Evolutionary conservation across 2,113 vertebrate genomes (phyloP), one percentile per base, ranked within the genome.

Genomic region (Macheiramphus alcinus): DNA sequence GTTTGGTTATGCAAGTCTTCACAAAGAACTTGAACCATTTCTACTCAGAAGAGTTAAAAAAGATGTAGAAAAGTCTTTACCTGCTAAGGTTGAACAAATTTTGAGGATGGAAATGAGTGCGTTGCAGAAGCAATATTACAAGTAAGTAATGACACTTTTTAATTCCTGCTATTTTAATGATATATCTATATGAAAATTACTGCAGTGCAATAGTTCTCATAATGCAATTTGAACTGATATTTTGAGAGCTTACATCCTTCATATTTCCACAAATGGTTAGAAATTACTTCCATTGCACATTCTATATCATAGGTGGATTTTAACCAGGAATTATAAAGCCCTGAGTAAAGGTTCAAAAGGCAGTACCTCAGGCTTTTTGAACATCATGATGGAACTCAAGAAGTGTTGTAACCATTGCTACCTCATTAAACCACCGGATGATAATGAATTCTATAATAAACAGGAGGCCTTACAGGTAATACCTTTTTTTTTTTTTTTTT

Each of bases 401-500:
- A 99, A 99, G 97, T 99, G 99, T 90, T 99, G 99, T 96, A 99
- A 99, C 98, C 99, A 99, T 98, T 99, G 99, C 98, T 99, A 99
- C 99, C 99, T 99, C 97, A 99, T 99, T 98, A 99, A 99, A 95
- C 98, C 99, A 58, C 99, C 99, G 23, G 99, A 99, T 93, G 99
- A 99, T 97, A 98, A 98, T 68, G 99, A 99, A 96, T 99, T 99
- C 95, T 98, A 99, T 95, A 99, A 98, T 97, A 99, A 98, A 98
- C 98, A 99, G 86, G 99, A 99, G 95, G 99, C 99, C 95, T 98
- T 99, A 98, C 99, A 99, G 99, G 99, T 99, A 90, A 98, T 85
- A 14, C 17, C 21, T 29, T 15, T 29, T 84, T 59, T 66, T 87
- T 53, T 45, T 50, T 40, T 61, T 45, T 36, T 31, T 45, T 48